Base-by-base conservation (phyloP, 2,113 vertebrate genomes). In the Xiphophorus hellerii region DNA sequence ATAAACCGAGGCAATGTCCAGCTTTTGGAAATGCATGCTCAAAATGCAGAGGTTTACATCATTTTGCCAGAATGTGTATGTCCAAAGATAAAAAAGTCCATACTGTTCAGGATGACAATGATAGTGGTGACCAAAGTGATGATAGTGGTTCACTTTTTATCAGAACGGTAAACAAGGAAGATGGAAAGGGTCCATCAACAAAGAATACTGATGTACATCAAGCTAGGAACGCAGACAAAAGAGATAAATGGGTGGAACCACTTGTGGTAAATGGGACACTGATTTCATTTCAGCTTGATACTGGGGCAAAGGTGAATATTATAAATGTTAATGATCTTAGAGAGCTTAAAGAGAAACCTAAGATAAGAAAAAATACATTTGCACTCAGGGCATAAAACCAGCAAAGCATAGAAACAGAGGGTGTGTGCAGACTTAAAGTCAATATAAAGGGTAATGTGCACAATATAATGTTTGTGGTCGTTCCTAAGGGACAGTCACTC, bases 61-160 rank as follows among this genome's bases (percentile, higher is more conserved):
- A 58, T 58, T 29, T 14, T 61, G 60, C 7, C 3, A 71, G 31
- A 71, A 75, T 66, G 33, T 75, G 62, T 27, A 10, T 51, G 39
- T 20, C 71, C 4, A 58, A 67, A 54, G 67, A 54, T 12, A 81
- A 71, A 20, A 20, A 31, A 27, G 25, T 76, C n/a, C 37, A 81
- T 17, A 51, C 54, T 30, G 78, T 54, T 48, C 62, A 66, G 62
- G 72, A 37, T 25, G 62, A 74, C 9, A 37, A 66, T 58, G 44
- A 81, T 67, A 35, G 62, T 8, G 51, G 61, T 62, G 62, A 65
- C 1, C 11, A 25, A n/a, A 72, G 51, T 33, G 63, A 67, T 9
- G 61, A 31, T 31, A 31, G 30, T 31, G 30, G 30, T 31, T 31
- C 37, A 13, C 67, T 78, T 62, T 78, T 48, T 3, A 62, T 78